Evolutionary conservation across 2,888 invertebrate species (phyloP).

Genomic region (Lasioglossum figueresi): DNA sequence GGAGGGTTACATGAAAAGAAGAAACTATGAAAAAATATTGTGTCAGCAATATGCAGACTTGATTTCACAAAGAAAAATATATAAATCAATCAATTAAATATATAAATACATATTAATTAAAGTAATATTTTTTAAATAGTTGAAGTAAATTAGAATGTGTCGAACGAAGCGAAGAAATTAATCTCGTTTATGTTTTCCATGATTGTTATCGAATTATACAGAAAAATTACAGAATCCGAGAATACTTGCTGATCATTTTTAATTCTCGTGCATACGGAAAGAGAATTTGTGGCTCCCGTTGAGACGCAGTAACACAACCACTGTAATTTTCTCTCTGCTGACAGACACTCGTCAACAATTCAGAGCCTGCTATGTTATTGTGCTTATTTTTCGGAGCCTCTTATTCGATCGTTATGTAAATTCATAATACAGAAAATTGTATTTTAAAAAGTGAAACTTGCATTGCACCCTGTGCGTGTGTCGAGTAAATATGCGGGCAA

Average conservation of each 20-base stretch:
- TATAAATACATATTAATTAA: not conserved
- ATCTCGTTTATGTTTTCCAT: not conserved
- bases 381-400: not conserved
- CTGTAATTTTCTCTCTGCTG: slow-evolving; percentile 9
- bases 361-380: slow-evolving; percentile 4
- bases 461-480: not conserved
- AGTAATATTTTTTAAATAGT: not conserved
- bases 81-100: too few relatives aligned
- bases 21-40: too few relatives aligned
- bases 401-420: not conserved
- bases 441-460: not conserved
- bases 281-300: not conserved
- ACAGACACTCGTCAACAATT: slow-evolving; percentile 4
- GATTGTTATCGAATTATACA: not conserved
- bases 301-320: not conserved
- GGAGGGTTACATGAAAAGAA: too few relatives aligned
- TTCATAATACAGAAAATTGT: not conserved
- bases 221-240: not conserved
- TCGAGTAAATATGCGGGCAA: not conserved
- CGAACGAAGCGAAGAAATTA: not conserved
- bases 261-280: not conserved
- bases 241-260: not conserved
- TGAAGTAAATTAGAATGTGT: not conserved
- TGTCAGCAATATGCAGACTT: too few relatives aligned
- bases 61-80: too few relatives aligned